These are phyloP conservation scores for Amblyraja radiata DNA, from an alignment of 2,797 vertebrate genomes.

Conservation along the genomic window DNA sequence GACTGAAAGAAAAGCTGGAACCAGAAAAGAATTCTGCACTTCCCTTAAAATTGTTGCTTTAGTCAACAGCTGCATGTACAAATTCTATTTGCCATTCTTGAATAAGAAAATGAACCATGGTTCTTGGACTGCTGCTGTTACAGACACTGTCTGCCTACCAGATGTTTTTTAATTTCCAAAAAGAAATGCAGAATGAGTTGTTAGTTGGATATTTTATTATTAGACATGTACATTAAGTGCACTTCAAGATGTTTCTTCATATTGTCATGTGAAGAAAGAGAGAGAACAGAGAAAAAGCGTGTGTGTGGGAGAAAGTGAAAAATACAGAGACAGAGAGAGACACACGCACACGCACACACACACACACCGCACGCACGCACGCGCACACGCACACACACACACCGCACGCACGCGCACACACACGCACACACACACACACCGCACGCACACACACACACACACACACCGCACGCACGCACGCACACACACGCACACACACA, in stretches of 20 bases:
- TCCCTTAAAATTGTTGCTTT: constrained; percentile 29
- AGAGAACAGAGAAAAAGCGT: no score
- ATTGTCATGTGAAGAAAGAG: background rate
- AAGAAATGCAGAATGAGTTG: constrained; percentile 19
- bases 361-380: no score
- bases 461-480: no score
- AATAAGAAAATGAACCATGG: constrained; percentile 15
- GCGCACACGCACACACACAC: no score
- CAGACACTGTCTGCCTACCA: constrained; percentile 35
- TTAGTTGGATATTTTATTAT: constrained; percentile 26
- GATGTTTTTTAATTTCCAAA: constrained; percentile 31
- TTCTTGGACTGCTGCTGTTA: background rate
- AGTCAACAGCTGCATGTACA: constrained; percentile 21
- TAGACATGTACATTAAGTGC: constrained; percentile 2
- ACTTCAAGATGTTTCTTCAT: background rate
- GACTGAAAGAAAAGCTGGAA: constrained; percentile 32
- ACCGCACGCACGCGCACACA: no score
- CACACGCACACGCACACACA: no score
- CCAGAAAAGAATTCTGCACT: constrained; percentile 28
- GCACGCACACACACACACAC: no score
- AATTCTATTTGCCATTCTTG: constrained; percentile 34
- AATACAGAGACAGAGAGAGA: background rate
- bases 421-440: background rate
- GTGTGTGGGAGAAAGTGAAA: no score
- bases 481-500: no score